Evolutionary conservation across 2,113 vertebrate species (phyloP).

Genomic region (Cephalopterus ornatus): DNA sequence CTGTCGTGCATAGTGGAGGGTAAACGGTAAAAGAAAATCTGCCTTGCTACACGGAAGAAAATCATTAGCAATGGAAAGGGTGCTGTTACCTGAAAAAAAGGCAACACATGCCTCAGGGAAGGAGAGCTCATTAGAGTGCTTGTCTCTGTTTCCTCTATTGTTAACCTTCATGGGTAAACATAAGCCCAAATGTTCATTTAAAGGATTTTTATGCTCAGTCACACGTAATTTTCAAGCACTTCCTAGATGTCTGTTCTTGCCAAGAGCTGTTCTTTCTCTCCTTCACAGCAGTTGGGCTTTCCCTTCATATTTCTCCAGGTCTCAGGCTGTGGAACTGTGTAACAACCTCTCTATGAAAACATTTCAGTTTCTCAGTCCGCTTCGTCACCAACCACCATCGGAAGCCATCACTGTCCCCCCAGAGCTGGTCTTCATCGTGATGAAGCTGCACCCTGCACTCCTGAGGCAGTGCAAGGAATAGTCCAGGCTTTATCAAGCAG

Average conservation of each 20-base stretch:
- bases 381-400: background rate
- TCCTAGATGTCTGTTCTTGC: background rate
- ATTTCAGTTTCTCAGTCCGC: background rate
- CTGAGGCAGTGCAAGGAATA: background rate
- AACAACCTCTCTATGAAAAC: accelerated
- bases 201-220: background rate
- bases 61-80: conserved; percentile 14
- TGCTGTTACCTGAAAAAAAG: conserved; percentile 13
- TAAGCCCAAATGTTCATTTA: conserved; percentile 3
- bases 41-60: background rate
- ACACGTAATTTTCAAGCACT: background rate
- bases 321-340: background rate
- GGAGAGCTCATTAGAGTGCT: conserved; percentile 28
- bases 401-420: background rate
- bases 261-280: background rate
- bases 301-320: background rate
- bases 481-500: background rate
- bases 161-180: background rate
- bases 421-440: accelerated
- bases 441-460: accelerated
- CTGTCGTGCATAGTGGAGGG: background rate
- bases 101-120: background rate
- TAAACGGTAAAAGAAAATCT: background rate
- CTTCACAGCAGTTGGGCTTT: background rate
- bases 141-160: background rate